A percentile compares a stretch with the other conserved stretches of the same genome.
Evolutionary conservation across 2,888 invertebrate genomes (phyloP).

Genomic region (Drosophila conformis): DNA sequence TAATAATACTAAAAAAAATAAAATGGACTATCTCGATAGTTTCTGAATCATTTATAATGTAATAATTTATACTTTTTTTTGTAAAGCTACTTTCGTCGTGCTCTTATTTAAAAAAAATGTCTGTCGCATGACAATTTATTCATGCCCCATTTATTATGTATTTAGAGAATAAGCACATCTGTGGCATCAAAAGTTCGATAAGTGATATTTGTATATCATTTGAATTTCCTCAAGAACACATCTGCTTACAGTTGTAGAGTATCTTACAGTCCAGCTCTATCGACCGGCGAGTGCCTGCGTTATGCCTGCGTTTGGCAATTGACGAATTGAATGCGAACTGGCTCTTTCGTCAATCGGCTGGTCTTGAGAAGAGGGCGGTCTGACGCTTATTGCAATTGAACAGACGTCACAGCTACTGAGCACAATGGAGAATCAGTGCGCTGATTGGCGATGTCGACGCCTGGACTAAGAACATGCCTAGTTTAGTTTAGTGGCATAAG

Average conservation of each 20-base stretch:
- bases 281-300: background rate
- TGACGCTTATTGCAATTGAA: conserved; percentile 33
- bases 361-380: conserved; percentile 33
- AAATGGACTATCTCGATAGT: background rate
- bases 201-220: background rate
- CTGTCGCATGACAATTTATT: too few species aligned
- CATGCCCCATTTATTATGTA: too few species aligned
- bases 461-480: conserved; percentile 39
- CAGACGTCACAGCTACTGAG: conserved; percentile 42
- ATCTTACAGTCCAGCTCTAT: background rate
- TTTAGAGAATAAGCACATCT: background rate
- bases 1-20: background rate
- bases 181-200: background rate
- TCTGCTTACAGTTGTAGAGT: background rate
- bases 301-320: conserved; percentile 55
- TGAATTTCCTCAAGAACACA: background rate
- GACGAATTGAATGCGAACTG: conserved; percentile 42
- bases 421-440: conserved; percentile 42
- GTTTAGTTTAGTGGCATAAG: conserved; percentile 42
- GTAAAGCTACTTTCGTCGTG: background rate
- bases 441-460: conserved; percentile 50
- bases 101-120: background rate
- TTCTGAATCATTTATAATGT: too few species aligned
- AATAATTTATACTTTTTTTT: background rate
- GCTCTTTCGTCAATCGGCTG: conserved; percentile 60